Base-by-base conservation (phyloP, 2,113 vertebrate species). In the Synchiropus splendidus region DNA sequence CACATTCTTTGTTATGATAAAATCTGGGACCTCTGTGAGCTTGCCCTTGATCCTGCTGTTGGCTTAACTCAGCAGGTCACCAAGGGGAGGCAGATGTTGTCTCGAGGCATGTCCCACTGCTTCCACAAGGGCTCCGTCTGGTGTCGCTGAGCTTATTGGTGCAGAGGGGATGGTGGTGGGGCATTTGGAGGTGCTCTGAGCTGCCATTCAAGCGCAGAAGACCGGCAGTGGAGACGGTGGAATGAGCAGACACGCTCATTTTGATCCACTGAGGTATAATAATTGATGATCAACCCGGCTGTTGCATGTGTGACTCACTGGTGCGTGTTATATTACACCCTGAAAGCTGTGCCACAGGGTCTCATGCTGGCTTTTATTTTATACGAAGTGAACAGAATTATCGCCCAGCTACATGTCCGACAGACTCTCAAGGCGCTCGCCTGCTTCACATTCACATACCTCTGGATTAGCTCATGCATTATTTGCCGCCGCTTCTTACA, bases 241-340 rank as follows among this genome's bases (percentile, higher is more conserved):
- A 55, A 67, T 43, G 72, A 74, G 70, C 59, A 58, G 70, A 75
- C 67, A 71, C 78, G 76, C 74, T 83, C 74, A 81, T 79, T 84
- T 80, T 79, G 74, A 85, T 67, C 61, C 76, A 84, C 74, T 85
- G 81, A 84, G 78, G 82, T 85, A 85, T 85, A 81, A 87, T 87
- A 86, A 87, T 85, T 85, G 83, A 86, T 87, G 80, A 88, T 84
- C 80, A 84, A 72, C 51, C 80, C 73, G 77, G 77, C 80, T 84
- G 85, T 84, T 72, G 51, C 74, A 70, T 80, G 74, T 83, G 77
- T 62, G 75, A 83, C 21, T 62, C 66, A 78, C 71, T 82, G 77
- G 73, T 62, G 77, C 67, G 12, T 79, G 69, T 34, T 15, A 37
- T 75, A 74, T 72, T 69, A 56, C 54, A 51, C 42, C 69, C 76